Evolutionary conservation across 2,113 vertebrate species (phyloP), one percentile per base, ranked within the genome.

Genomic region (Alexandromys fortis): DNA sequence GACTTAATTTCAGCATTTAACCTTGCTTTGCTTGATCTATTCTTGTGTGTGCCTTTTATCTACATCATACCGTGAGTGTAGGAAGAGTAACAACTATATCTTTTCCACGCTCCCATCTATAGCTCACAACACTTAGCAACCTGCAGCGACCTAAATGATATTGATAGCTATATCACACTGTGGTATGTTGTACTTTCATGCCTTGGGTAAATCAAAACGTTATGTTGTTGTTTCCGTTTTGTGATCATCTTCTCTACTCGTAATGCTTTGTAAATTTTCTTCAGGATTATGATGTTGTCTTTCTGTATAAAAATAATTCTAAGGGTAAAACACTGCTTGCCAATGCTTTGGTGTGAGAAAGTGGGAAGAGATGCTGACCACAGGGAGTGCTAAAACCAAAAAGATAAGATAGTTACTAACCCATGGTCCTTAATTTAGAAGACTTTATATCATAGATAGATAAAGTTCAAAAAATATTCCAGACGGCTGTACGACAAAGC

Each of bases 21-120:
- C 94, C 82, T 98, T 96, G 94, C 92, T 79, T 91, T 67, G 49
- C 47, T 96, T 97, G 94, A 98, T 96, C 52, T 97, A 94, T 97
- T 96, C 47, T 26, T 70, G 68, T 79, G 33, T 73, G 42, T 94
- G 55, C 92, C 55, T 92, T 95, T 96, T 96, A 90, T 96, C 96
- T 96, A 87, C 86, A 89, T 79, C 47, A 76, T 38, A 89, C 28
- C 47, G 28, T 61, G 58, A 89, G 24, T 26, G 68, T 63, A 96
- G 26, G 38, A 94, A 78, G 52, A 77, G 6, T 92, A 93, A 95
- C 58, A 22, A 77, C 58, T 79, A 0, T 81, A 77, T 76, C 90
- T 95, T 78, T 38, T 92, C 78, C 6, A 42, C 17, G 16, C 81
- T 86, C 24, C 42, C 52, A 58, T 88, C 76, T 75, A 67, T 78